Percentiles rank a stretch among this genome's conserved stretches.
phyloP scores from a whole-genome alignment of 1,140 invertebrate genomes.

The Meloidogyne chitwoodi region DNA sequence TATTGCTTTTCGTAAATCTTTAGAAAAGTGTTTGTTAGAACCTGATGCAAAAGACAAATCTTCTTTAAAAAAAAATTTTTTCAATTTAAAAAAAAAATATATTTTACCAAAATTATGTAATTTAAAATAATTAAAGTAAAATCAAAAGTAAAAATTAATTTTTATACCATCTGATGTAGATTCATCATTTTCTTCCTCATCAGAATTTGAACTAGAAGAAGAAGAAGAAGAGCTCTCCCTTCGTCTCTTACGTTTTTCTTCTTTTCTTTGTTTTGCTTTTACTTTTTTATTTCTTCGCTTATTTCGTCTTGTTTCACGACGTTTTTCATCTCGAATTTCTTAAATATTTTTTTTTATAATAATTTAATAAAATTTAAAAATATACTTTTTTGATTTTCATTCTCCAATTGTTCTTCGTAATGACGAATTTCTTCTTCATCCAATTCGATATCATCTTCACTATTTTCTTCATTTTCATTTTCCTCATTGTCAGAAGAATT shows the following conservation, averaged over 20 bases:
- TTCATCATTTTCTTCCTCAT: not conserved
- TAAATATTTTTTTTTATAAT: slow-evolving; percentile 16
- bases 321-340: slow-evolving; percentile 29
- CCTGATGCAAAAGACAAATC: not conserved
- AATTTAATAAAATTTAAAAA: not conserved
- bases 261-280: slow-evolving; percentile 7
- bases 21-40: slow-evolving; percentile 9
- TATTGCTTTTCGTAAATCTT: slow-evolving; percentile 22
- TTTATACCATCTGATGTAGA: not conserved
- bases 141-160: not conserved
- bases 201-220: slow-evolving; percentile 9
- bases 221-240: not conserved
- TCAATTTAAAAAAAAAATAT: no score
- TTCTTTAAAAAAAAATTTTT: no score
- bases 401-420: slow-evolving; percentile 21
- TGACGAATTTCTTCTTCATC: slow-evolving; percentile 13
- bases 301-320: slow-evolving; percentile 25
- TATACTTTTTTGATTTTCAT: slow-evolving; percentile 26
- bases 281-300: slow-evolving; percentile 38
- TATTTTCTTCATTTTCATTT: slow-evolving; percentile 1
- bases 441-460: not conserved
- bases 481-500: slow-evolving; percentile 10
- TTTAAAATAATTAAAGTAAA: no score
- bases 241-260: not conserved
- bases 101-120: not conserved